Evolutionary conservation across 2,113 vertebrate genomes (phyloP), one percentile per base, ranked within the genome.

Genomic region (Rhea americana): DNA sequence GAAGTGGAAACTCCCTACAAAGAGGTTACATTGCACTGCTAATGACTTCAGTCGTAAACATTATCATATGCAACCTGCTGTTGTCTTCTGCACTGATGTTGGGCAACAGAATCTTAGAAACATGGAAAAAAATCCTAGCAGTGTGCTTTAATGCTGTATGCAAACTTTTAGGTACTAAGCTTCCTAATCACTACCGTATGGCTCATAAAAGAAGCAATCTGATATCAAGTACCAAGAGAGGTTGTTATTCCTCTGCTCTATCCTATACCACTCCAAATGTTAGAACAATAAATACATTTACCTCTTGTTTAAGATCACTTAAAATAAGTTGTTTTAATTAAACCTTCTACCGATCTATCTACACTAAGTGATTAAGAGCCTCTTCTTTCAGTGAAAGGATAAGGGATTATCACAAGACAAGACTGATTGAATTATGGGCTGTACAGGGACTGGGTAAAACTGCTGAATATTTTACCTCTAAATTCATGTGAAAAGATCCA

Each of bases 181-280:
- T 87, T 79, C 79, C 93, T 97, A 96, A 97, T 96, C 86, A 95
- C 80, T 92, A 96, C 94, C 96, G 80, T 73, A 96, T 97, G 97
- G 84, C 90, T 92, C 94, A 91, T 96, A 95, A 96, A 97, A 95
- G 88, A 43, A 90, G 94, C 90, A 95, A 94, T 72, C 84, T 7
- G 92, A 95, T 83, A 73, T 91, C 78, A 22, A 91, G 94, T 28
- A 93, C 92, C 71, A n/a, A 81, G 86, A 70, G 84, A 63, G 81
- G 95, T 80, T 94, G 93, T 82, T 94, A 90, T 95, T 96, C 77
- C 82, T 96, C 62, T 0, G 7, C 84, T 94, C 74, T 90, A 48
- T 83, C 87, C 93, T 93, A 66, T 87, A 65, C 84, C 63, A 35
- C 87, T 93, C 84, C 68, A 79, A 96, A 94, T 65, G 84, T 88